A percentile compares a stretch with the other conserved stretches of the same genome.
phyloP scores from a whole-genome alignment of 2,888 invertebrate species.

The Meiosimyza decipiens region DNA sequence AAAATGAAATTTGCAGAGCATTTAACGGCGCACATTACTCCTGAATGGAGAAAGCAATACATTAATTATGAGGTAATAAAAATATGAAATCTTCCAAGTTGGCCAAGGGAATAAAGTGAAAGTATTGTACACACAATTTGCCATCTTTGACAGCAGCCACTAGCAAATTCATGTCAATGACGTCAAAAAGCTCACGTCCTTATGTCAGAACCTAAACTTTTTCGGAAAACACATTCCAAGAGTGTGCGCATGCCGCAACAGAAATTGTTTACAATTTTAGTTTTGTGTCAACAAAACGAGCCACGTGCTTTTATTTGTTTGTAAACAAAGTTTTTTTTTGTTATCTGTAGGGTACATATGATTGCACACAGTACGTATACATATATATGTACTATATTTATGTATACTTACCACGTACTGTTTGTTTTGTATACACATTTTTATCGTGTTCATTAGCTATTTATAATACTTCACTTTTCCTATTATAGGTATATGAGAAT shows the following conservation, averaged over 20 bases:
- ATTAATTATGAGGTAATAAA: slow-evolving; percentile 75
- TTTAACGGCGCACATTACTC: slow-evolving; percentile 87
- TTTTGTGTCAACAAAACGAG: slow-evolving; percentile 20
- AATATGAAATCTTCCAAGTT: not conserved
- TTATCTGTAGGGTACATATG: not conserved
- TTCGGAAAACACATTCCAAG: slow-evolving; percentile 9
- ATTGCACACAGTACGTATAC: not conserved
- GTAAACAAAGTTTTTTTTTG: slow-evolving; percentile 28
- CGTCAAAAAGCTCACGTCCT: slow-evolving; percentile 49
- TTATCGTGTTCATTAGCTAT: no score
- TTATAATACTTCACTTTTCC: no score
- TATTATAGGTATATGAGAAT: no score
- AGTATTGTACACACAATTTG: slow-evolving; percentile 49
- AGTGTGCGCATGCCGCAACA: slow-evolving; percentile 48
- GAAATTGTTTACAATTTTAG: not conserved
- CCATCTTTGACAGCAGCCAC: slow-evolving; percentile 44
- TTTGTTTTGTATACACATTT: no score
- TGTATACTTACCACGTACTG: no score
- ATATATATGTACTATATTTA: not conserved
- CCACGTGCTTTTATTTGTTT: slow-evolving; percentile 30
- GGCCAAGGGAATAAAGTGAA: slow-evolving; percentile 41
- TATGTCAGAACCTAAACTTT: slow-evolving; percentile 53
- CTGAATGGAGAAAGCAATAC: slow-evolving; percentile 92
- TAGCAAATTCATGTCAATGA: slow-evolving; percentile 47
- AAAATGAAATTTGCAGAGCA: slow-evolving; percentile 92